Evolutionary conservation across 2,888 invertebrate species (phyloP), one percentile per base, ranked within the genome.

Genomic region (Apocheima hispidaria): DNA sequence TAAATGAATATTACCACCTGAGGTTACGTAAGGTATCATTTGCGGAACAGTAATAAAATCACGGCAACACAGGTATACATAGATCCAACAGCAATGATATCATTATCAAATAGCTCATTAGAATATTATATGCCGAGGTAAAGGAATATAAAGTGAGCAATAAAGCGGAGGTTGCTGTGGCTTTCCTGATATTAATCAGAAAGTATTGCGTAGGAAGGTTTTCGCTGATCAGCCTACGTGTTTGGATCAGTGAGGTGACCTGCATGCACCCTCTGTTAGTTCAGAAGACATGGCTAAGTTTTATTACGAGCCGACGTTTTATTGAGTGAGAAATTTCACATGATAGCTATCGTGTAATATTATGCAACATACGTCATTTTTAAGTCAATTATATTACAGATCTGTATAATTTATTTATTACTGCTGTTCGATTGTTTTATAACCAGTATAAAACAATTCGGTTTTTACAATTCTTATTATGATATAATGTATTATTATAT

Each of bases 181-280:
- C 56, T 68, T 74, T 72, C 71, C 71, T 74, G 78, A 82, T 81
- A 74, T 75, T 79, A 77, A 83, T 82, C 82, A 79, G 81, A 81
- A 79, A 79, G 82, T 80, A 77, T 74, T 70, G 78, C 78, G 85
- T 84, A 78, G 84, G 83, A 73, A 82, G 77, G 83, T 86, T 83
- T 84, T 86, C 79, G 87, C 85, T 79, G 86, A 88, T 87, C 84
- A 77, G 77, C 82, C 82, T 85, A 83, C 86, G 85, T 88, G 87
- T 82, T 85, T 82, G 83, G 84, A 83, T 84, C 85, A 82, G 73
- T 67, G 58, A 68, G 83, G 83, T 84, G 86, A 89, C 88, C 88
- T 79, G 87, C 78, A 80, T 83, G 84, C 84, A 81, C 83, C 83
- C 70, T 68, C 64, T 56, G 38, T 49, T 55, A 51, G 55, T 21